These are phyloP conservation scores for Apoderus coryli DNA, from an alignment of 2,888 invertebrate species.

Conservation along the genomic window DNA sequence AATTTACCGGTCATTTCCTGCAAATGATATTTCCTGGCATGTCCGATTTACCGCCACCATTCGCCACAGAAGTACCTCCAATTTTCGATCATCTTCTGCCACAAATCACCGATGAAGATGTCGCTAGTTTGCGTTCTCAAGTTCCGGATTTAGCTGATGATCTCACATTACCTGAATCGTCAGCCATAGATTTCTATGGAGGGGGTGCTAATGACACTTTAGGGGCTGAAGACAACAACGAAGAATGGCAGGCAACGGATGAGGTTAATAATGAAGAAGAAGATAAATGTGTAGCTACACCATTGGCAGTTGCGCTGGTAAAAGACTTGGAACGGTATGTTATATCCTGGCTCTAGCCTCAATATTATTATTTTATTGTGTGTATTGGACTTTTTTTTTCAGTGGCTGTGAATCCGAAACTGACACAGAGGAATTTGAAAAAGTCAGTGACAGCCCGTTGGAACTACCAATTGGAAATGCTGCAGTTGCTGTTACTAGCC, in stretches of 20 bases:
- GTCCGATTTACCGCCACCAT: conserved; percentile 65
- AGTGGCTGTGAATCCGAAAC: conserved; percentile 71
- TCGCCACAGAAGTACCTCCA: conserved; percentile 66
- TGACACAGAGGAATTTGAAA: conserved; percentile 72
- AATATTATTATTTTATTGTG: too few species aligned
- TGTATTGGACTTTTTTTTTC: conserved; percentile 23
- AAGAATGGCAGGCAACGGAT: too few species aligned
- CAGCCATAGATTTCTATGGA: conserved; percentile 20
- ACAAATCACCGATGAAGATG: conserved; percentile 32
- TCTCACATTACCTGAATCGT: conserved; percentile 53
- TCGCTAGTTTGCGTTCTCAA: conserved; percentile 45
- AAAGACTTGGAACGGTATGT: conserved; percentile 30
- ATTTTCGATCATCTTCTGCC: conserved; percentile 45
- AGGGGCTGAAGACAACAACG: conserved; percentile 14
- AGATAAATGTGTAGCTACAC: conserved; percentile 29
- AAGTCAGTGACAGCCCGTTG: conserved; percentile 48
- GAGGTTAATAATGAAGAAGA: conserved; percentile 25
- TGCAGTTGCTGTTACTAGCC: conserved; percentile 16
- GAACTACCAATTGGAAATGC: conserved; percentile 33
- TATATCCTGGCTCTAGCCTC: too few species aligned
- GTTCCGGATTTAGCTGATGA: conserved; percentile 50
- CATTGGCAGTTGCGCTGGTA: conserved; percentile 29
- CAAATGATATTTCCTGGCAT: conserved; percentile 80
- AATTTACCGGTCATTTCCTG: conserved; percentile 75
- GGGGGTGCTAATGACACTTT: neutral